Base-by-base conservation (phyloP, 2,888 invertebrate species). In the Pemphredon lugubris region DNA sequence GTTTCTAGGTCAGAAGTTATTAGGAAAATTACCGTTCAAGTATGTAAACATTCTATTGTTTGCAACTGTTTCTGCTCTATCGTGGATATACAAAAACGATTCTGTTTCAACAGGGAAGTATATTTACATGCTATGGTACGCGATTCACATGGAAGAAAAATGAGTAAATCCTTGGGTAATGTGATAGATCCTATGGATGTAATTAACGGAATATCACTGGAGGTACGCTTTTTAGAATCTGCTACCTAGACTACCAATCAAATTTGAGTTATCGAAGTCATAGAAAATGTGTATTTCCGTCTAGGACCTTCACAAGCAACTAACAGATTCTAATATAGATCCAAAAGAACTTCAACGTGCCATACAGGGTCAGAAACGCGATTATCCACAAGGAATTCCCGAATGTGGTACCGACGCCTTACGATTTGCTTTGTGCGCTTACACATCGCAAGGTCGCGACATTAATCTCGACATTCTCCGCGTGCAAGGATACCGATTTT, bases 161-260 rank as follows among this genome's bases (percentile, higher is more conserved):
- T 99, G 99, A 98, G 98, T 80, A 99, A 99, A 90, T 98, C 98
- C 0, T 91, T 99, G 67, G 99, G 99, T 58, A 99, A 99, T 89
- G 98, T 99, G 2, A 96, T 99, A 78, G 98, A 98, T 90, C 99
- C 99, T 0, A 93, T 98, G 90, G 97, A 99, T 90, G 97, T 99
- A 0, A 98, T 99, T 63, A 91, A 91, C 5, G 99, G 99, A 2
- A 94, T 96, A 77, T 92, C 94, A 0, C 90, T 98, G 48, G 94
- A 96, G 87, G 94, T 92, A 82, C 32, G 21, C 45, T 47, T 40
- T 2, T 55, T 30, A 0, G 21, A 23, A 5, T 16, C 42, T n/a
- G 14, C 9, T 21, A 26, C n/a, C 39, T 50, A 14, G n/a, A 26
- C 40, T 0, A 14, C 23, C 5, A 13, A 2, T 16, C 9, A 18